phyloP scores from a whole-genome alignment of 2,888 invertebrate species.

The Caenorhabditis drosophilae region DNA sequence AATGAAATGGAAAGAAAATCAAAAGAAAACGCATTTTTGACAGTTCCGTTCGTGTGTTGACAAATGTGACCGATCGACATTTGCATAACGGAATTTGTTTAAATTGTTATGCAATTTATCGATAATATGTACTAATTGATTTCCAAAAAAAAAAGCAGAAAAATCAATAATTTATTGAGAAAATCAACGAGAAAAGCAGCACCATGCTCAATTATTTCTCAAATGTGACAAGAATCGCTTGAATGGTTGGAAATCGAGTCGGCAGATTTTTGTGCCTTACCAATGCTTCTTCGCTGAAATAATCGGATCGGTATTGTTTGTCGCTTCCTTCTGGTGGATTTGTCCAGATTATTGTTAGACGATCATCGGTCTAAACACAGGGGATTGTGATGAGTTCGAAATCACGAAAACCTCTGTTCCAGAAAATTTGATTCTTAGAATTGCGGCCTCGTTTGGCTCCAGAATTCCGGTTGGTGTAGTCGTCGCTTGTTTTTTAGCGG shows the following conservation, averaged over 20 bases:
- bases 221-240: constrained; percentile 11
- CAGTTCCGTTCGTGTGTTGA: too few relatives aligned
- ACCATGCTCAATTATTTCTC: neutral
- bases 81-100: too few relatives aligned
- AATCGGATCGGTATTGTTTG: constrained; percentile 28
- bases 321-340: constrained; percentile 22
- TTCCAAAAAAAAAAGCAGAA: too few relatives aligned
- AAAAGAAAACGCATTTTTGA: too few relatives aligned
- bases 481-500: constrained; percentile 22
- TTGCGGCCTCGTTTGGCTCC: constrained; percentile 21
- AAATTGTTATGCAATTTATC: too few relatives aligned
- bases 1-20: too few relatives aligned
- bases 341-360: constrained; percentile 27
- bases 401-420: constrained; percentile 18
- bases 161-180: neutral
- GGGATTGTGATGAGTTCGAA: neutral
- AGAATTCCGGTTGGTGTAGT: constrained; percentile 30
- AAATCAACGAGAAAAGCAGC: neutral
- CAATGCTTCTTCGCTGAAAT: constrained; percentile 13
- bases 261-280: constrained; percentile 20
- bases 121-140: too few relatives aligned
- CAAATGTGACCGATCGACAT: too few relatives aligned
- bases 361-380: constrained; percentile 17
- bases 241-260: constrained; percentile 17
- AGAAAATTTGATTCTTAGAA: constrained; percentile 19